Evolutionary conservation across 2,113 vertebrate species (phyloP), one percentile per base, ranked within the genome.

Genomic region (Vimba vimba): DNA sequence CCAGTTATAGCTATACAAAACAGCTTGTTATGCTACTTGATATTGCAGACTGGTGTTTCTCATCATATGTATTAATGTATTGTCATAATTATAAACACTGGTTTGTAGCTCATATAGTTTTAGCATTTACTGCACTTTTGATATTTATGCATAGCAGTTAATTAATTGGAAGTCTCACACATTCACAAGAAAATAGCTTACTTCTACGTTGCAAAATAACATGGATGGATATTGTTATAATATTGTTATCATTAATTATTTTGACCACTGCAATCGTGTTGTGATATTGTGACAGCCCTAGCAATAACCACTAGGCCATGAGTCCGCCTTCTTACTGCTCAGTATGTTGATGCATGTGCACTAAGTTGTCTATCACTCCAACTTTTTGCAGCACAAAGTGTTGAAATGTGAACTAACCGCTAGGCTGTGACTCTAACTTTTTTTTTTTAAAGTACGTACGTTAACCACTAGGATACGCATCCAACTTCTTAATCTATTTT

Each of bases 401-500:
- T 74, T 74, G 3, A 75, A 75, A 77, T 30, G 8, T 77, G 75
- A 2, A 9, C 6, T 77, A 77, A 55, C 45, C n/a, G 47, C 47
- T 55, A 21, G 47, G 47, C 33, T 43, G 6, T 23, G 9, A 71
- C 36, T 71, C 7, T 0, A 8, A 33, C 3, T 33, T 33, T 33
- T 6, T 39, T 36, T 8, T 43, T 43, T 9, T 7, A 0, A 4
- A 77, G 17, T 50, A 55, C 15, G 25, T 77, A 30, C 10, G 50
- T 52, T 30, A 55, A 25, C 74, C 47, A 33, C 45, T 33, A 30
- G 13, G 45, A 47, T 55, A 55, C 9, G 75, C 75, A 55, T 55
- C 50, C 50, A 52, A 77, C 47, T 55, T 55, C 27, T 52, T 77
- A 52, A 77, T 55, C 27, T 6, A 27, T 77, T 75, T 55, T 77